Conservation (phyloP, 1,140 invertebrate genomes). For the Amphibalanus amphitrite region DNA sequence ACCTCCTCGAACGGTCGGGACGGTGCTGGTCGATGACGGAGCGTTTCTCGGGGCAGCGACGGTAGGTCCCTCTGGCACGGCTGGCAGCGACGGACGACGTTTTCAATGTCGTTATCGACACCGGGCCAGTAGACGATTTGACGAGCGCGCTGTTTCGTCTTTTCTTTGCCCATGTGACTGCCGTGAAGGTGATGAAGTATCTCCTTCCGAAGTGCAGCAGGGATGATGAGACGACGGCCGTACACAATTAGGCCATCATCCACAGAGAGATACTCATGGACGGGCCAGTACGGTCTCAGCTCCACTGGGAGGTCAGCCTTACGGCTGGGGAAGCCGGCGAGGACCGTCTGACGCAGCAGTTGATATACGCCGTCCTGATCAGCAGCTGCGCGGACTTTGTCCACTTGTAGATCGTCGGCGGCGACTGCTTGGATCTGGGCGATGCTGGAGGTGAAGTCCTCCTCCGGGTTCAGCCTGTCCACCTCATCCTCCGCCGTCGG, state of each 20-base stretch:
- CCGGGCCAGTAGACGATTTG: constrained; percentile 20
- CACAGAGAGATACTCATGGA: constrained; percentile 2
- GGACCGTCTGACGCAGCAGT: too few relatives aligned
- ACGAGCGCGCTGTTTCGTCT: constrained; percentile 16
- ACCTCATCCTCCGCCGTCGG: too few relatives aligned
- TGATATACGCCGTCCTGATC: too few relatives aligned
- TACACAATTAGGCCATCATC: constrained; percentile 9
- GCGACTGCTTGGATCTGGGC: too few relatives aligned
- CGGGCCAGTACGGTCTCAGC: neutral
- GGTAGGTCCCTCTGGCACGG: constrained; percentile 16
- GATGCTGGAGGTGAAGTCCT: too few relatives aligned
- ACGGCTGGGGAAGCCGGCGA: too few relatives aligned
- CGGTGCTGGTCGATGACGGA: constrained; percentile 15
- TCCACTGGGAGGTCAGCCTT: too few relatives aligned
- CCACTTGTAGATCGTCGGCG: too few relatives aligned
- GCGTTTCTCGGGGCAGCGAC: constrained; percentile 10
- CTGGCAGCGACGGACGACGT: constrained; percentile 15
- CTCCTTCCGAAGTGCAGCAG: neutral
- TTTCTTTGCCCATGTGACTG: constrained; percentile 6
- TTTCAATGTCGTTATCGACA: constrained; percentile 18
- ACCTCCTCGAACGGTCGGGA: constrained; percentile 20
- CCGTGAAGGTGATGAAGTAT: neutral
- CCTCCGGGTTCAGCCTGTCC: too few relatives aligned
- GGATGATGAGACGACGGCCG: constrained; percentile 7
- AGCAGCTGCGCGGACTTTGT: too few relatives aligned